Base-by-base conservation (phyloP, 2,888 invertebrate genomes). In the Romanomermis culicivorax region DNA sequence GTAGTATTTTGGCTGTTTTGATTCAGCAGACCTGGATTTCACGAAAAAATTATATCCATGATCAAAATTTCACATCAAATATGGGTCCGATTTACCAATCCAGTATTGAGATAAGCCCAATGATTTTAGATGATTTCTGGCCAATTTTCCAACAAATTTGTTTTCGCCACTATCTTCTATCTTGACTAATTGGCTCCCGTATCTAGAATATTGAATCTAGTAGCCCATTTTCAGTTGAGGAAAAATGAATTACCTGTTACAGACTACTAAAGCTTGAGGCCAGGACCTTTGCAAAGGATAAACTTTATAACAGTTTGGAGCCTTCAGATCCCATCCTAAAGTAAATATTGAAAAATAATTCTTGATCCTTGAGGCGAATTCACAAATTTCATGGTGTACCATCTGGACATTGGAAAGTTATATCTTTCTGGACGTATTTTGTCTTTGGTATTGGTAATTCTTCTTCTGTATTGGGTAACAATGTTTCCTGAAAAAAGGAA, bases 101-200 rank as follows among this genome's bases (percentile, higher is more conserved):
- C 65, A 66, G 45, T 60, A 61, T 20, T 64, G 62, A 11, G 60
- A 56, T 2, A 48, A 27, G 24, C 42, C 36, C 11, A 51, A 17
- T 20, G 53, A n/a, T 55, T 48, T 57, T 4, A 62, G 60, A 1
- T 64, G 64, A 20, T 58, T 60, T 11, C 58, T 77, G 47, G 85
- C 82, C 76, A 89, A 79, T 59, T 77, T 77, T 57, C 85, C 79
- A 26, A 89, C 84, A 73, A 85, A 79, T 71, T 88, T 87, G 74
- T 91, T 91, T 76, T 91, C 88, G 60, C 78, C 77, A 71, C 83
- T 86, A 45, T 81, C 82, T 69, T 88, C 87, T 62, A 91, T 82
- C 58, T 85, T 80, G 76, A 88, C 85, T 64, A 93, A 74, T 68
- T 88, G 86, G 74, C 88, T 86, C 65, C 91, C 91, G 73, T 91